A percentile compares a stretch with the other conserved stretches of the same genome.
These are phyloP conservation scores for Ammodytes dubius DNA, from an alignment of 2,113 vertebrate species.

Conservation along the genomic window DNA sequence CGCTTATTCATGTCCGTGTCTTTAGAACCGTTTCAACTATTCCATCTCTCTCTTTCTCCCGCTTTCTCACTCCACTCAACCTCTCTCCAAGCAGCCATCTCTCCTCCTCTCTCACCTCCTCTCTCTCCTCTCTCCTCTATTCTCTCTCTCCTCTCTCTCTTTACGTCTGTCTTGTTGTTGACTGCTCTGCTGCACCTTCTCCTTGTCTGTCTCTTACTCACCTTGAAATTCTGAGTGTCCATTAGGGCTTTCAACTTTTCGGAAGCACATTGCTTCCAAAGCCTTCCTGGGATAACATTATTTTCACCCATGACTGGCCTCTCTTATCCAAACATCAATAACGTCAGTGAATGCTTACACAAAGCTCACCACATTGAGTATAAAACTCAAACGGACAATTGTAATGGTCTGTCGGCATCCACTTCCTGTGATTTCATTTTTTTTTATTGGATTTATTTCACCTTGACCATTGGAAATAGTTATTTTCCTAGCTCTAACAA, in stretches of 20 bases:
- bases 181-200: conserved; percentile 52
- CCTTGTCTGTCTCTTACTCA: conserved; percentile 65
- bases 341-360: conserved; percentile 17
- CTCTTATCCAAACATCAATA: conserved; percentile 10
- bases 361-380: conserved; percentile 7
- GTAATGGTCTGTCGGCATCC: conserved; percentile 2
- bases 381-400: conserved; percentile 25
- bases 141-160: neutral
- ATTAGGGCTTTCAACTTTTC: conserved; percentile 73
- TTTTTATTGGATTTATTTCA: neutral
- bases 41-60: neutral
- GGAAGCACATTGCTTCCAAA: conserved; percentile 56
- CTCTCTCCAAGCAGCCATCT: conserved; percentile 5
- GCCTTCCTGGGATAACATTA: conserved; percentile 50
- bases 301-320: conserved; percentile 56
- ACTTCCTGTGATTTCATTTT: conserved; percentile 22
- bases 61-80: conserved; percentile 15
- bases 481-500: neutral
- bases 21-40: too few species aligned
- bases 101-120: neutral
- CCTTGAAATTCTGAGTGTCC: conserved; percentile 72
- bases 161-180: conserved; percentile 25
- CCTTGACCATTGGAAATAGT: neutral
- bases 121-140: too few species aligned
- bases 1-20: too few species aligned